Percentiles rank a stretch among this genome's conserved stretches.
phyloP scores from a whole-genome alignment of 2,797 vertebrate species.

The Mastacembelus armatus region DNA sequence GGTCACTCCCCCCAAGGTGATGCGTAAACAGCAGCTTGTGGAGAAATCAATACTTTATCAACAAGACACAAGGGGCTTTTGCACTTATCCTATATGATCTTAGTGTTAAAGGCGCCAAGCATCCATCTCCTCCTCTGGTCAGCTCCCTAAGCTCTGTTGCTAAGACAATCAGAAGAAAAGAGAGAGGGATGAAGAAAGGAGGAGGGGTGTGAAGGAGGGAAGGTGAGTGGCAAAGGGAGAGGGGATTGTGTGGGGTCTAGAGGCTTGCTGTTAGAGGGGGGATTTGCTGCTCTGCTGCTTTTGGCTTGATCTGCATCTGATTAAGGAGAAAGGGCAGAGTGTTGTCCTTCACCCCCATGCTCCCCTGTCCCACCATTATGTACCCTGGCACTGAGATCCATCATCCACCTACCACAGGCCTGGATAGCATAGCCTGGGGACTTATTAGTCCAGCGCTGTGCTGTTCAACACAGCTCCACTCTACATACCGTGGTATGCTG shows the following conservation, averaged over 20 bases:
- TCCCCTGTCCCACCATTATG: conserved; percentile 90
- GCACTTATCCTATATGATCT: conserved; percentile 98
- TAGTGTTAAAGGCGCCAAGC: conserved; percentile 88
- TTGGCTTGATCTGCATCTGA: conserved; percentile 99
- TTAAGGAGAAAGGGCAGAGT: conserved; percentile 87
- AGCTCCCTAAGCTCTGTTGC: conserved; percentile 88
- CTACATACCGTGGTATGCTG: conserved; percentile 66
- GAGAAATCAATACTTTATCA: conserved; percentile 99
- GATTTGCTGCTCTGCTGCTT: conserved; percentile 94
- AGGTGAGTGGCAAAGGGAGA: conserved; percentile 55
- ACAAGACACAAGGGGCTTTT: conserved; percentile 97
- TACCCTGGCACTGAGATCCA: conserved; percentile 87
- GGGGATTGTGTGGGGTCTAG: conserved; percentile 68
- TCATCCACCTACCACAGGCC: conserved; percentile 87
- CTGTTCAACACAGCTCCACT: conserved; percentile 61
- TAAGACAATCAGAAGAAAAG: conserved; percentile 80
- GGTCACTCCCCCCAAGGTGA: conserved; percentile 98
- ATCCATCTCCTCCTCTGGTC: conserved; percentile 87
- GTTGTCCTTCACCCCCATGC: conserved; percentile 93
- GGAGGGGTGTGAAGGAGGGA: conserved; percentile 47
- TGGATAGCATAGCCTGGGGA: conserved; percentile 76
- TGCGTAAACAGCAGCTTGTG: conserved; percentile 91
- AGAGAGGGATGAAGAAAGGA: conserved; percentile 62
- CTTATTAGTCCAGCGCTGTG: conserved; percentile 76
- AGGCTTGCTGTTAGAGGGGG: conserved; percentile 72